Percentiles rank a stretch among this genome's conserved stretches.
phyloP scores from a whole-genome alignment of 2,113 vertebrate genomes.

The Ranitomeya variabilis region DNA sequence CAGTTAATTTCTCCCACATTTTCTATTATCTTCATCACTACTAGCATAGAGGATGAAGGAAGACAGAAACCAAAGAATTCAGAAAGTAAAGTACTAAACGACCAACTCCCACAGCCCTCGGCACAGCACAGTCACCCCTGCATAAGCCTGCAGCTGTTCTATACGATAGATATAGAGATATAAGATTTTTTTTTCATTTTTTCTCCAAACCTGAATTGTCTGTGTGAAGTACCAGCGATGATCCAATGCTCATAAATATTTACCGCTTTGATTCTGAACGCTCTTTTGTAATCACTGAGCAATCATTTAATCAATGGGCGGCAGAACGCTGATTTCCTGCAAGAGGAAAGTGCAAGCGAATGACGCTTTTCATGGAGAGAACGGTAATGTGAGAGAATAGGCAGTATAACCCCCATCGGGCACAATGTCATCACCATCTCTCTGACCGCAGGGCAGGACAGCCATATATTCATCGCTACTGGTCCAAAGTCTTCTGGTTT shows the following conservation, averaged over 20 bases:
- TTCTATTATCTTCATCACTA: no score
- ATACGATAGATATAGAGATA: no score
- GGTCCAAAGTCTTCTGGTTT: no score
- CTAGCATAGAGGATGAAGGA: no score
- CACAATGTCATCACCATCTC: neutral
- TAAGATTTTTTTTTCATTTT: neutral
- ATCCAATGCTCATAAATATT: constrained; percentile 45
- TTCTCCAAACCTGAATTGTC: neutral
- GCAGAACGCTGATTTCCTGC: constrained; percentile 17
- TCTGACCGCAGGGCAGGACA: neutral
- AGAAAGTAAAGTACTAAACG: no score
- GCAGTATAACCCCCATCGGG: neutral
- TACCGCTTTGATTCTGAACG: constrained; percentile 1
- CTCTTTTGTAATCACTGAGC: constrained; percentile 46
- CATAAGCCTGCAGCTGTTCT: no score
- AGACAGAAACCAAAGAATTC: no score
- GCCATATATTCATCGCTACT: no score
- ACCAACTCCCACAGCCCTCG: no score
- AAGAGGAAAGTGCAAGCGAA: neutral
- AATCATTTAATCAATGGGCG: constrained; percentile 52
- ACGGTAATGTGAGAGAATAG: constrained; percentile 14
- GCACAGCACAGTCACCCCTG: no score
- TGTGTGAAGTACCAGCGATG: neutral
- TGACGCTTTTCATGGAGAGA: constrained; percentile 5
- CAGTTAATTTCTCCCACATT: no score